These are phyloP conservation scores for Porites evermanni DNA, from an alignment of 92 coral and sea anemone species.

Conservation along the genomic window DNA sequence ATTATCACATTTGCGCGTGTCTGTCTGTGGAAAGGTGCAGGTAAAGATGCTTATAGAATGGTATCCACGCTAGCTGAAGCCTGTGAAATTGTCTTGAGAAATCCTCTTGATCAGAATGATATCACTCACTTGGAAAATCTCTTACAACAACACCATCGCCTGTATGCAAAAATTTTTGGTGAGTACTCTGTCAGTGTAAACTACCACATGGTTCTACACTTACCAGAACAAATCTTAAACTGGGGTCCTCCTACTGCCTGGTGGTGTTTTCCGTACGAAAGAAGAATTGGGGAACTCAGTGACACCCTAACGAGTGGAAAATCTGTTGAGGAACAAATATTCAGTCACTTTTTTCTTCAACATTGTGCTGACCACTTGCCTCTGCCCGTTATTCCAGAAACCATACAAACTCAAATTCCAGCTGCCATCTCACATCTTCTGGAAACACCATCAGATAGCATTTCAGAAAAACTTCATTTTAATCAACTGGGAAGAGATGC, in stretches of 20 bases:
- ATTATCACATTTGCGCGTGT: conserved; percentile 32
- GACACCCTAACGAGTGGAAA: conserved; percentile 46
- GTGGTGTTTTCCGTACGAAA: conserved; percentile 66
- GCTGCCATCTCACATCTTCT: not conserved
- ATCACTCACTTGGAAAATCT: conserved; percentile 20
- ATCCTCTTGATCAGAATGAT: conserved; percentile 22
- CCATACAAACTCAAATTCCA: not conserved
- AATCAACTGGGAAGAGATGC: not conserved
- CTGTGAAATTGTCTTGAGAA: conserved; percentile 33
- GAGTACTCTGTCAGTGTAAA: conserved; percentile 50
- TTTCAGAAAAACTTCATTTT: not conserved
- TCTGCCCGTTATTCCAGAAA: conserved; percentile 3
- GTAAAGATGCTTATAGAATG: conserved; percentile 28
- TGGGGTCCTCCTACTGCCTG: conserved; percentile 51
- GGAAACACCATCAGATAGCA: conserved; percentile 18
- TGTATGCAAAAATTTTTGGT: conserved; percentile 31
- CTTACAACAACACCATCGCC: conserved; percentile 37
- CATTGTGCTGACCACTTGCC: conserved; percentile 18
- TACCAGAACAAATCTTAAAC: conserved; percentile 34
- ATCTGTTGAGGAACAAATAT: conserved; percentile 43
- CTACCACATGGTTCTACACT: conserved; percentile 59
- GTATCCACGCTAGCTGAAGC: conserved; percentile 38
- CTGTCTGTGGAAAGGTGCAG: conserved; percentile 35
- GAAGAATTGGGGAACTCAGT: conserved; percentile 42
- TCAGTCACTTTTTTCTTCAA: conserved; percentile 18